Evolutionary conservation across 2,888 invertebrate genomes (phyloP).

Genomic region (Melanotus villosus): DNA sequence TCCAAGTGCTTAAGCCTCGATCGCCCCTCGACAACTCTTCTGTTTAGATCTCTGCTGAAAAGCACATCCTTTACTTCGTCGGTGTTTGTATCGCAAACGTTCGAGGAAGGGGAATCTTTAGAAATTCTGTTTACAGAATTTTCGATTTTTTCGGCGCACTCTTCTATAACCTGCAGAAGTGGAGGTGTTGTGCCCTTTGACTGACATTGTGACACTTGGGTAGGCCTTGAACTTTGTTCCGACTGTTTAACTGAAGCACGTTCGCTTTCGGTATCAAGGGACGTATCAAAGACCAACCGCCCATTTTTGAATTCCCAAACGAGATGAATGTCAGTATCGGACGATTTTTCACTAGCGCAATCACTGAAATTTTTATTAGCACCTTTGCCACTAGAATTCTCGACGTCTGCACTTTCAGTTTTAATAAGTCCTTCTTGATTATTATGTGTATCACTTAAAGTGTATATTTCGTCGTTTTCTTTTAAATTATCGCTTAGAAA

Average conservation of each 20-base stretch:
- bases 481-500: not conserved
- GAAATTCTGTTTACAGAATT: conserved; percentile 16
- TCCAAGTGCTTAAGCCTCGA: conserved; percentile 70
- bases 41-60: conserved; percentile 62
- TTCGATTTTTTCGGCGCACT: conserved; percentile 28
- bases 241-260: conserved; percentile 7
- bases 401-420: conserved; percentile 14
- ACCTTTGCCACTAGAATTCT: not conserved
- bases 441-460: not conserved
- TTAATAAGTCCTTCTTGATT: not conserved
- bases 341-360: conserved; percentile 7
- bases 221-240: conserved; percentile 30
- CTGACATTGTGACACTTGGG: conserved; percentile 26
- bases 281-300: conserved; percentile 57
- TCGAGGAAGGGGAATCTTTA: not conserved
- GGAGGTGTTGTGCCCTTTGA: conserved; percentile 16
- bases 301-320: conserved; percentile 60
- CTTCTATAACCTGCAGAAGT: conserved; percentile 11
- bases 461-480: conserved; percentile 12
- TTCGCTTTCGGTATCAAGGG: conserved; percentile 35
- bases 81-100: conserved; percentile 3
- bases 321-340: conserved; percentile 35
- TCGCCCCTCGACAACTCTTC: conserved; percentile 65
- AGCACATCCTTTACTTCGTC: conserved; percentile 49
- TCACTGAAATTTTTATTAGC: conserved; percentile 17